phyloP scores from a whole-genome alignment of 2,113 vertebrate genomes.

The Lepidothrix coronata region DNA sequence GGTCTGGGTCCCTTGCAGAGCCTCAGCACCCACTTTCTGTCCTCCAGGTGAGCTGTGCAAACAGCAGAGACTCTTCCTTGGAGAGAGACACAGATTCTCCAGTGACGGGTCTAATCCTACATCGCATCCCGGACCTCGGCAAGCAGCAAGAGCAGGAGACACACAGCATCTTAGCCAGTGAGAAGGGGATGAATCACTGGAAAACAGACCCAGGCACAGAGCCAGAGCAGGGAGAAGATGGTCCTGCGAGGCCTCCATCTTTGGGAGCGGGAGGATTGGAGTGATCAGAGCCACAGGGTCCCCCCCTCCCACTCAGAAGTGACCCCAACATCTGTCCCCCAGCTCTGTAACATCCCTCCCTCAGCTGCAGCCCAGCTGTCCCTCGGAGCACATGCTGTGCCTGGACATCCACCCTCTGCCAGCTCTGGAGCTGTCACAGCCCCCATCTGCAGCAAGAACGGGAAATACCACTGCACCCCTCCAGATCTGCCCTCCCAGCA shows the following conservation, averaged over 20 bases:
- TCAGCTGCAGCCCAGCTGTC: not conserved
- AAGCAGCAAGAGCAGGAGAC: not conserved
- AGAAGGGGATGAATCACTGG: constrained; percentile 43
- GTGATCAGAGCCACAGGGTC: not conserved
- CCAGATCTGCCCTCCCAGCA: not conserved
- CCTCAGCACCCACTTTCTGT: not conserved
- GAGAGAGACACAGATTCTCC: not conserved
- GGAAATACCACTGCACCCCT: not conserved
- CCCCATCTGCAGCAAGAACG: rapidly evolving
- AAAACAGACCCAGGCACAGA: constrained; percentile 22
- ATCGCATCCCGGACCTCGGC: not conserved
- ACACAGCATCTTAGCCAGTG: not conserved
- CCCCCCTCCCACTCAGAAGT: not conserved
- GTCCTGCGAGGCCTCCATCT: not conserved
- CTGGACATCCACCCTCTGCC: not conserved
- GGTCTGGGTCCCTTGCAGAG: not conserved
- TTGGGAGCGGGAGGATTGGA: not conserved
- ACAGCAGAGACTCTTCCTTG: not conserved
- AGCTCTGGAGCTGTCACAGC: not conserved
- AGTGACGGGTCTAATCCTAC: not conserved
- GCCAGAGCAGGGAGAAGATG: constrained; percentile 12
- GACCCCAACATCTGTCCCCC: not conserved
- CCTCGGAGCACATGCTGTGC: not conserved
- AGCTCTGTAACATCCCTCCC: rapidly evolving
- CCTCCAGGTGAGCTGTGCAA: not conserved